These are phyloP conservation scores for Eremophila alpestris DNA, from an alignment of 2,797 vertebrate genomes.

Conservation along the genomic window DNA sequence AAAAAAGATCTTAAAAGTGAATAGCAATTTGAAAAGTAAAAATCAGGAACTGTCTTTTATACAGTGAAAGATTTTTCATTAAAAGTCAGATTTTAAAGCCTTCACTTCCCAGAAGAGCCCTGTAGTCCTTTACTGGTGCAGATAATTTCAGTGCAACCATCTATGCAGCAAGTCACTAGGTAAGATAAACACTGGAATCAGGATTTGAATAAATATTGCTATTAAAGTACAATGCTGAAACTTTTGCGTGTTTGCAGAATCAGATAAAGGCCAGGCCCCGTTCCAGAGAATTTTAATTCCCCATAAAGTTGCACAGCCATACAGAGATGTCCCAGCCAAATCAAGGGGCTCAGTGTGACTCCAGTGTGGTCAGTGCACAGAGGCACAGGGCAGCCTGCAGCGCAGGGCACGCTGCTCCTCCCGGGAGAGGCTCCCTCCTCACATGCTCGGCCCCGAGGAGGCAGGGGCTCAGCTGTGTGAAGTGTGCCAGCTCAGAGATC, in stretches of 20 bases:
- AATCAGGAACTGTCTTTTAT: background rate
- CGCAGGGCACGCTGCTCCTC: fast-evolving
- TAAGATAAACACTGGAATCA: conserved; percentile 26
- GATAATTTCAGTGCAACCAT: background rate
- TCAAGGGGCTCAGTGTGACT: background rate
- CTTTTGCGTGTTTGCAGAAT: conserved; percentile 16
- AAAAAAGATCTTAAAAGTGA: background rate
- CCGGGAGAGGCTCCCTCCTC: background rate
- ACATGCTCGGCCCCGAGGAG: background rate
- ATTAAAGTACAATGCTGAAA: conserved; percentile 35
- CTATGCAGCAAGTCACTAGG: background rate
- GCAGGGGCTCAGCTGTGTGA: background rate
- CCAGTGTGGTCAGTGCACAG: background rate
- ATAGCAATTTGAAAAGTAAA: background rate
- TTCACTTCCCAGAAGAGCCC: background rate
- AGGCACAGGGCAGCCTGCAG: background rate
- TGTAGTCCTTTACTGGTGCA: background rate
- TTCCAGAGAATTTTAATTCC: conserved; percentile 43
- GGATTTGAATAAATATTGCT: conserved; percentile 48
- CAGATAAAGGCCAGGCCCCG: conserved; percentile 9
- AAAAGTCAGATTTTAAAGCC: background rate
- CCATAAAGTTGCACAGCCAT: background rate
- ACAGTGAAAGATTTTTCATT: background rate
- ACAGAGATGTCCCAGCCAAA: background rate
- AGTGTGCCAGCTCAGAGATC: background rate